Evolutionary conservation across 2,113 vertebrate genomes (phyloP).

Genomic region (Anthoscopus minutus): DNA sequence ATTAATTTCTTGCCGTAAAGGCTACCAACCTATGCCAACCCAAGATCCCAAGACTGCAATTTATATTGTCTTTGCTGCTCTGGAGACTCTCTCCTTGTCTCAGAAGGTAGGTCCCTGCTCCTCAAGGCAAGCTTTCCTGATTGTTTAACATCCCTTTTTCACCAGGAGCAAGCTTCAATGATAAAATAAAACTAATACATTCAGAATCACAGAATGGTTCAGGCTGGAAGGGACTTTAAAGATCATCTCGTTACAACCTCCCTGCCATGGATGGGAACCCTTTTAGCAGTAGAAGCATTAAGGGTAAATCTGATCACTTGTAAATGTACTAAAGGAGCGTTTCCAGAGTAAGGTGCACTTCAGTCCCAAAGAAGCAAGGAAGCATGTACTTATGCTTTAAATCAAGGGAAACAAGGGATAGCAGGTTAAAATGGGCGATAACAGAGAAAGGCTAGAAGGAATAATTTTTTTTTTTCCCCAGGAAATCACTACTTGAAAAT

Average conservation of each 20-base stretch:
- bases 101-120: background rate
- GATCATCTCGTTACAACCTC: background rate
- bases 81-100: background rate
- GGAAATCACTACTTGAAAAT: conserved; percentile 25
- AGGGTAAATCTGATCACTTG: background rate
- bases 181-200: background rate
- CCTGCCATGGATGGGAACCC: background rate
- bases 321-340: background rate
- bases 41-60: background rate
- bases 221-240: background rate
- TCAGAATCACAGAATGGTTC: background rate
- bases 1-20: background rate
- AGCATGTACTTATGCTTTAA: background rate
- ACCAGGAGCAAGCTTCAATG: background rate
- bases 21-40: background rate
- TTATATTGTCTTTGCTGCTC: background rate
- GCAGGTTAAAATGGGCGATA: background rate
- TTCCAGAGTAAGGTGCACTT: background rate
- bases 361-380: background rate
- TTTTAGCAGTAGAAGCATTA: background rate
- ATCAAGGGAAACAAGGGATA: background rate
- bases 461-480: background rate
- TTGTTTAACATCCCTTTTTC: background rate
- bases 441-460: background rate
- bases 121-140: background rate